These are phyloP conservation scores for Andrena dorsata DNA, from an alignment of 2,888 invertebrate genomes.

Conservation along the genomic window DNA sequence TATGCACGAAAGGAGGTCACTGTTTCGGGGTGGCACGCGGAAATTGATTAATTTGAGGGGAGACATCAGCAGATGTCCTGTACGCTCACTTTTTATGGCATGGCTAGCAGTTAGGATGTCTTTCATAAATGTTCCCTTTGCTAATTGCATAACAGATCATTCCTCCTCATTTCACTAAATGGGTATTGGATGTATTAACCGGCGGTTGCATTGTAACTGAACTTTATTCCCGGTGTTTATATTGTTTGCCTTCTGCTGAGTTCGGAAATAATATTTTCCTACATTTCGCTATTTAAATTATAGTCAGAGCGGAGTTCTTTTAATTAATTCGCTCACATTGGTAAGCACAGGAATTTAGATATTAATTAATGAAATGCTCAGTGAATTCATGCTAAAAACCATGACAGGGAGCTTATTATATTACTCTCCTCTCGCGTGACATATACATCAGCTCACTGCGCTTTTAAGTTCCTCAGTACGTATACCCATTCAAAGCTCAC, in stretches of 20 bases:
- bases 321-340: too few species aligned
- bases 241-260: background rate
- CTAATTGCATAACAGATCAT: background rate
- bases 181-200: background rate
- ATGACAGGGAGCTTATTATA: background rate
- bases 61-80: background rate
- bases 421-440: background rate
- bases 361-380: background rate
- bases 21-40: slow-evolving; percentile 9
- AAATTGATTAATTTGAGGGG: slow-evolving; percentile 24
- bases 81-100: background rate
- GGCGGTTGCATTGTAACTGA: background rate
- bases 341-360: background rate
- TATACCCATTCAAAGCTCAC: background rate
- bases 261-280: too few species aligned
- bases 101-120: background rate
- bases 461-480: background rate
- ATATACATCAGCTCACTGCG: background rate
- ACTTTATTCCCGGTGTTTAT: background rate
- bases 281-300: too few species aligned
- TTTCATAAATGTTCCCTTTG: background rate
- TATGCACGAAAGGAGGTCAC: slow-evolving; percentile 36
- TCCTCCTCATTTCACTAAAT: background rate
- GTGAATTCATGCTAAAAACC: background rate
- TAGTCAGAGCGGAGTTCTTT: too few species aligned